Conservation (phyloP, 1,140 invertebrate species). For the Bombus haemorrhoidalis region DNA sequence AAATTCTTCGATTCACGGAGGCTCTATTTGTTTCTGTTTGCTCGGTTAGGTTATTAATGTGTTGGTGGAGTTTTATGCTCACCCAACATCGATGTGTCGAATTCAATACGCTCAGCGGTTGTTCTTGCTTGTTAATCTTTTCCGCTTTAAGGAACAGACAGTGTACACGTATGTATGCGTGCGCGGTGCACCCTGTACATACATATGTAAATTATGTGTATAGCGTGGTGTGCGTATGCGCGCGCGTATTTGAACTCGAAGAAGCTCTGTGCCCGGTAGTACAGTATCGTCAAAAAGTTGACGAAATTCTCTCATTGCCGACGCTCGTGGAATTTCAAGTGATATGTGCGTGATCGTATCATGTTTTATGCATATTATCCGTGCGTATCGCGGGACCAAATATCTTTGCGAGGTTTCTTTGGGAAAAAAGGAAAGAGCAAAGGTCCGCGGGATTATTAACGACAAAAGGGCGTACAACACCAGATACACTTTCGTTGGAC, state of each 20-base stretch:
- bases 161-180: not conserved
- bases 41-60: slow-evolving; percentile 18
- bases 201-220: not conserved
- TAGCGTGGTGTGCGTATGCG: not conserved
- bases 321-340: not conserved
- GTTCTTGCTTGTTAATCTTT: slow-evolving; percentile 58
- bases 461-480: not conserved
- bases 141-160: slow-evolving; percentile 32
- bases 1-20: slow-evolving; percentile 54
- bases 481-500: not conserved
- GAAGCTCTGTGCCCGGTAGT: slow-evolving; percentile 46
- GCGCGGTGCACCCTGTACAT: not conserved
- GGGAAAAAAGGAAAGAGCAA: too few relatives aligned
- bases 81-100: not conserved
- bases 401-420: not conserved
- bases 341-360: not conserved
- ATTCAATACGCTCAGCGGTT: slow-evolving; percentile 32
- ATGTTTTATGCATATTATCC: slow-evolving; percentile 31
- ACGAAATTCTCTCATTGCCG: not conserved
- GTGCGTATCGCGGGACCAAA: not conserved
- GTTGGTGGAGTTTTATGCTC: slow-evolving; percentile 9
- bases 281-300: slow-evolving; percentile 51
- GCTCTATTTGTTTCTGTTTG: slow-evolving; percentile 39
- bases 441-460: not conserved
- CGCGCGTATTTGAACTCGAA: not conserved